Conservation (phyloP, 2,888 invertebrate genomes). For the Coleophora flavipennella region DNA sequence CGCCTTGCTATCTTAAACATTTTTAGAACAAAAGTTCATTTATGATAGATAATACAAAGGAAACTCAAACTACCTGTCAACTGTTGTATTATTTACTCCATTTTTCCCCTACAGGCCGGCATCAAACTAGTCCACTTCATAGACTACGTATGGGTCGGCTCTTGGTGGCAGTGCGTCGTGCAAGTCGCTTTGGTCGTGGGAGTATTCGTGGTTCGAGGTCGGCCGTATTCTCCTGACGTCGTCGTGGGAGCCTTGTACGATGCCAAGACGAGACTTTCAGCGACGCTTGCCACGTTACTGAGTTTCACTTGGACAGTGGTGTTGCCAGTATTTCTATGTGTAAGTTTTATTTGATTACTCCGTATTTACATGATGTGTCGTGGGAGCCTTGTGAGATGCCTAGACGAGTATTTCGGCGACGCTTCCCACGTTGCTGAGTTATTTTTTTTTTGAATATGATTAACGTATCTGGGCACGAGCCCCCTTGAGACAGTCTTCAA, state of each 20-base stretch:
- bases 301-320: slow-evolving; percentile 92
- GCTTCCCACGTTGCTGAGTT: too few relatives aligned
- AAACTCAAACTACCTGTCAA: too few relatives aligned
- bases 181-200: slow-evolving; percentile 84
- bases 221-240: slow-evolving; percentile 87
- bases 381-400: too few relatives aligned
- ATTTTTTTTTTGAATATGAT: too few relatives aligned
- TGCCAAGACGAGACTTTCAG: slow-evolving; percentile 38
- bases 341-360: slow-evolving; percentile 41
- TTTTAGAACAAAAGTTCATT: too few relatives aligned
- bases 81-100: too few relatives aligned
- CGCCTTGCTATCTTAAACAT: too few relatives aligned
- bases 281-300: slow-evolving; percentile 77
- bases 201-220: slow-evolving; percentile 88
- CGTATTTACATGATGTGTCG: too few relatives aligned
- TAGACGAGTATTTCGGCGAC: too few relatives aligned
- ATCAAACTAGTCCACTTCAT: slow-evolving; percentile 87
- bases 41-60: too few relatives aligned
- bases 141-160: slow-evolving; percentile 86
- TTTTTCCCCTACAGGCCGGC: slow-evolving; percentile 81
- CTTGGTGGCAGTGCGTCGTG: slow-evolving; percentile 89
- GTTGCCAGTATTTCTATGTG: slow-evolving; percentile 85
- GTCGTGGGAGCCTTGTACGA: slow-evolving; percentile 64
- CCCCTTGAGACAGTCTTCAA: too few relatives aligned
- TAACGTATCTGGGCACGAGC: too few relatives aligned